Conservation (phyloP, 1,140 invertebrate species). For the Argopecten irradians region DNA sequence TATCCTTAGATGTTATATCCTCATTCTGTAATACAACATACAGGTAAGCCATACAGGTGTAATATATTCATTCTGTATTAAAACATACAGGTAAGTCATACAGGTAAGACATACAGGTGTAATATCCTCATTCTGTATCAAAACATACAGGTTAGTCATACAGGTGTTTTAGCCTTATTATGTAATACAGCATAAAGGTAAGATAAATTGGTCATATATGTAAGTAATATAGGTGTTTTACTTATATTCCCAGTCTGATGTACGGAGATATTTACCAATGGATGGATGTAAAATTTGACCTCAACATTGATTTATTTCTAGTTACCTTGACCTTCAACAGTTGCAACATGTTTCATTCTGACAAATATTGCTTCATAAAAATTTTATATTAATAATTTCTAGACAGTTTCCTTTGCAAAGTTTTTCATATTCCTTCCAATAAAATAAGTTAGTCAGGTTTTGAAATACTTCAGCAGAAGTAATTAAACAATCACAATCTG, state of each 20-base stretch:
- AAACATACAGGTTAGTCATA: not conserved
- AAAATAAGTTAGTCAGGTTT: not conserved
- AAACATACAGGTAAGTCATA: too few relatives aligned
- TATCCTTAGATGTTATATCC: too few relatives aligned
- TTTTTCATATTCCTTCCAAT: not conserved
- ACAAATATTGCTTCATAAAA: too few relatives aligned
- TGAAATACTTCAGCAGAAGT: too few relatives aligned
- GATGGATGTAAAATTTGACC: too few relatives aligned
- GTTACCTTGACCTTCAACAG: too few relatives aligned
- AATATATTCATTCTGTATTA: not conserved
- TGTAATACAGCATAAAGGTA: conserved; percentile 2
- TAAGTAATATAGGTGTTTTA: not conserved
- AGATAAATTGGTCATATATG: too few relatives aligned
- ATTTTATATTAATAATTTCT: too few relatives aligned
- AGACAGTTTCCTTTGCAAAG: not conserved
- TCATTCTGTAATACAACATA: not conserved
- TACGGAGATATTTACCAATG: too few relatives aligned
- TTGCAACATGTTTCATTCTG: too few relatives aligned
- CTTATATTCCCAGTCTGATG: too few relatives aligned
- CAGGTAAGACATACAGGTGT: not conserved
- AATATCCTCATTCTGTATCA: not conserved
- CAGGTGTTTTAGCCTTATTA: not conserved
- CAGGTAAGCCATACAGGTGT: not conserved
- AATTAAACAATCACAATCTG: not conserved
- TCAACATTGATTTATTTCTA: too few relatives aligned